A percentile compares a stretch with the other conserved stretches of the same genome.
phyloP scores from a whole-genome alignment of 2,888 invertebrate species.

The Amiota mariae region DNA sequence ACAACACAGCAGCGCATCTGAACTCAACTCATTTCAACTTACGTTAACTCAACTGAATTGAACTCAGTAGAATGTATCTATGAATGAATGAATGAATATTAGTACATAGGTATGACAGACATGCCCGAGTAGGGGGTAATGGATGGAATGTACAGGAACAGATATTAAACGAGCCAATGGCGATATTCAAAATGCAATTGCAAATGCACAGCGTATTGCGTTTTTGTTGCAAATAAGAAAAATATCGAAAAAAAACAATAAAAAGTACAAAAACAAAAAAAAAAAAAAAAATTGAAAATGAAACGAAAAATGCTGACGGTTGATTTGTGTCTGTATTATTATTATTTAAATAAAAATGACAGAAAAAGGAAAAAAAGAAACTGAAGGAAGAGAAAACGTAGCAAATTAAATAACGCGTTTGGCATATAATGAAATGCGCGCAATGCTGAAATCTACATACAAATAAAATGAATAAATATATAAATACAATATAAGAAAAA shows the following conservation, averaged over 20 bases:
- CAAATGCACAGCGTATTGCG: background rate
- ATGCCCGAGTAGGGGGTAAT: background rate
- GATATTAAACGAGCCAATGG: background rate
- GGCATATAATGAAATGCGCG: constrained; percentile 15
- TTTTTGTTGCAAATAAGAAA: background rate
- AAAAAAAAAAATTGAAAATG: constrained; percentile 33
- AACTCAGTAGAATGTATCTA: background rate
- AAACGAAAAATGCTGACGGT: constrained; percentile 64
- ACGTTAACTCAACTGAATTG: too few species aligned
- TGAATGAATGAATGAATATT: constrained; percentile 16
- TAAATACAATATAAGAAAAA: constrained; percentile 51
- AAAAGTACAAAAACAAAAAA: constrained; percentile 4
- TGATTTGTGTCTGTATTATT: constrained; percentile 60
- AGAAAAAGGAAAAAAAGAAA: constrained; percentile 41
- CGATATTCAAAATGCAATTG: background rate
- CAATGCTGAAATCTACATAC: constrained; percentile 12
- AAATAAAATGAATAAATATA: constrained; percentile 14
- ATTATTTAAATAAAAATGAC: constrained; percentile 44
- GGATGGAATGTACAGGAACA: background rate
- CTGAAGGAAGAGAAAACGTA: background rate
- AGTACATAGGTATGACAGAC: background rate
- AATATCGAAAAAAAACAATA: background rate
- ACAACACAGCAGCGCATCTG: constrained; percentile 22
- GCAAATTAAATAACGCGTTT: background rate
- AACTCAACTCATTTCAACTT: too few species aligned